phyloP scores from a whole-genome alignment of 2,888 invertebrate genomes.

The Ophioninae sp. region DNA sequence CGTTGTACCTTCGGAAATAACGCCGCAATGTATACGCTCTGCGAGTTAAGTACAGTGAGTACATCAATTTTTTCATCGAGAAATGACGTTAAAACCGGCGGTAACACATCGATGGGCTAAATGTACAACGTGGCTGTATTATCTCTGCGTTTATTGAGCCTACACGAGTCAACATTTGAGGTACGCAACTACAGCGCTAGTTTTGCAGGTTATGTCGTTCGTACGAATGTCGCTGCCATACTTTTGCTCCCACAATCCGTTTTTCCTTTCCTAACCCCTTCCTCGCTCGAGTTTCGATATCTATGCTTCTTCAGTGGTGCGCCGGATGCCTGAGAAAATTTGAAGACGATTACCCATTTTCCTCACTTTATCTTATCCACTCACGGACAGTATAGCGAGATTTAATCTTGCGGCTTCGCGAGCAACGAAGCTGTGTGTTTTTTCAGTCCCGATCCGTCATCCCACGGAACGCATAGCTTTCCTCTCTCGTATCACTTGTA shows the following conservation, averaged over 20 bases:
- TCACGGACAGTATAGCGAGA: not conserved
- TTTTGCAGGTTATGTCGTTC: not conserved
- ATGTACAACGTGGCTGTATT: not conserved
- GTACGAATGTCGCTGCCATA: not conserved
- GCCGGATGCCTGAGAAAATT: not conserved
- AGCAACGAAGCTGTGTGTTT: not conserved
- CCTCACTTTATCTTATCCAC: not conserved
- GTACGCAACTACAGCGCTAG: not conserved
- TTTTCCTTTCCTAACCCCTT: not conserved
- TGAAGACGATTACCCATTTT: not conserved
- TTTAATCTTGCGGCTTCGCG: not conserved
- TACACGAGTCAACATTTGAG: not conserved
- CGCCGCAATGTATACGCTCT: not conserved
- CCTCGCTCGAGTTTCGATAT: not conserved
- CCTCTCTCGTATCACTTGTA: not conserved
- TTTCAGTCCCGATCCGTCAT: not conserved
- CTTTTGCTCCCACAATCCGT: not conserved
- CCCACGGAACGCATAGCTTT: not conserved
- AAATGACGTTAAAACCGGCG: not conserved
- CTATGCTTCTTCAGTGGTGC: not conserved
- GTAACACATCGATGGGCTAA: not conserved
- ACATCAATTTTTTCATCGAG: not conserved
- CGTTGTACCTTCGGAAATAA: constrained; percentile 11
- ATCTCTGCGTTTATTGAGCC: not conserved
- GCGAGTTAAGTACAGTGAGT: not conserved